These are phyloP conservation scores for Gorsachius goisagi DNA, from an alignment of 2,113 vertebrate genomes.

Conservation along the genomic window DNA sequence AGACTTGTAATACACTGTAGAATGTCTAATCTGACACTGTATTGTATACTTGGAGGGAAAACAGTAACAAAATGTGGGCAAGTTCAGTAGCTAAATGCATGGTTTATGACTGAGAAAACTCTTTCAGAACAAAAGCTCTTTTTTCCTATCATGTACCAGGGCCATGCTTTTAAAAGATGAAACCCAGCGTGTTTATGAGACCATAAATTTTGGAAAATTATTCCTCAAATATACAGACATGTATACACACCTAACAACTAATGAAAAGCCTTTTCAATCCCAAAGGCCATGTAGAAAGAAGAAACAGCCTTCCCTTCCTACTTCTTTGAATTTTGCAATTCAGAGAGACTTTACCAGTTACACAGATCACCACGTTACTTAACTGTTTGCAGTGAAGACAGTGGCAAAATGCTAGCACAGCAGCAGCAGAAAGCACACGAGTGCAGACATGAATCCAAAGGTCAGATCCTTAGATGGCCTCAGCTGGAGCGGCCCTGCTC, in stretches of 20 bases:
- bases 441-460: not conserved
- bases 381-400: not conserved
- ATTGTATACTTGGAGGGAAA: constrained; percentile 57
- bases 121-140: constrained; percentile 54
- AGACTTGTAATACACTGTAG: constrained; percentile 54
- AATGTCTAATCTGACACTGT: constrained; percentile 64
- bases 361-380: not conserved
- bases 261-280: constrained; percentile 37
- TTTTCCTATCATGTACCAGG: constrained; percentile 1
- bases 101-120: constrained; percentile 53
- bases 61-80: constrained; percentile 58
- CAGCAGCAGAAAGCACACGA: not conserved
- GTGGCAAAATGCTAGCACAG: not conserved
- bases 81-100: constrained; percentile 61
- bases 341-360: not conserved
- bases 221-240: constrained; percentile 28
- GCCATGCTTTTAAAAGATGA: constrained; percentile 37
- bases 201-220: constrained; percentile 30
- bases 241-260: not conserved
- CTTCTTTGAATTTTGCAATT: not conserved
- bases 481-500: not conserved
- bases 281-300: not conserved
- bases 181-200: constrained; percentile 8
- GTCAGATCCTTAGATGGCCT: constrained; percentile 52
- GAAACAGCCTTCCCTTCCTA: not conserved